phyloP scores from a whole-genome alignment of 1,140 invertebrate genomes.

The Platyscapa corneri region DNA sequence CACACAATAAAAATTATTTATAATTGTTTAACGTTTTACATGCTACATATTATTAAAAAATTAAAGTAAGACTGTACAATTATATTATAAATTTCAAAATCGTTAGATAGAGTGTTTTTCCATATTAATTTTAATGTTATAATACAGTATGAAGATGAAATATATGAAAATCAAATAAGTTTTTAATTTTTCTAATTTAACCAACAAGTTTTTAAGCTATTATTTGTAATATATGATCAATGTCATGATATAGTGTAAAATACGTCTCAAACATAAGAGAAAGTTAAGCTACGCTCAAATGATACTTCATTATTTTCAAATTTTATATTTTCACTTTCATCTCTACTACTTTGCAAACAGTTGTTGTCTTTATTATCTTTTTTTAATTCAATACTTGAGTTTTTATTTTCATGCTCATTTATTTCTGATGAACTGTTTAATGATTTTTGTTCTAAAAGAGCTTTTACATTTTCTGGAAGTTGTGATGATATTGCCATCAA shows the following conservation, averaged over 20 bases:
- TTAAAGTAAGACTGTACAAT: too few species aligned
- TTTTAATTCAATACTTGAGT: conserved; percentile 36
- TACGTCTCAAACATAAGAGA: conserved; percentile 64
- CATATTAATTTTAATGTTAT: too few species aligned
- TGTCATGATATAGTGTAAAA: not conserved
- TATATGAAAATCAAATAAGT: too few species aligned
- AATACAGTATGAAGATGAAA: too few species aligned
- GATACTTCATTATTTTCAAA: conserved; percentile 67
- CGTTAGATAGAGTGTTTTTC: too few species aligned
- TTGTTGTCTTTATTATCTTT: conserved; percentile 27
- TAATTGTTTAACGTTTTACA: too few species aligned
- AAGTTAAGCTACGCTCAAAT: conserved; percentile 66
- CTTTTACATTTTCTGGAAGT: conserved; percentile 80
- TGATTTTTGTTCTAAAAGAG: conserved; percentile 79
- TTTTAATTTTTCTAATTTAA: not conserved
- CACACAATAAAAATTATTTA: too few species aligned
- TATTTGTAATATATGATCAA: too few species aligned
- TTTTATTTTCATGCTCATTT: conserved; percentile 57
- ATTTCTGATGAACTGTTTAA: conserved; percentile 57
- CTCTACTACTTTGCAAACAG: conserved; percentile 39
- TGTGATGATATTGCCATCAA: conserved; percentile 80
- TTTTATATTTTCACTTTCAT: conserved; percentile 59
- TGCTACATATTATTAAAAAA: too few species aligned
- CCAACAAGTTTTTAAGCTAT: too few species aligned
- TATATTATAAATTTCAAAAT: too few species aligned